Base-by-base conservation (phyloP, 2,113 vertebrate species). In the Electrona antarctica region DNA sequence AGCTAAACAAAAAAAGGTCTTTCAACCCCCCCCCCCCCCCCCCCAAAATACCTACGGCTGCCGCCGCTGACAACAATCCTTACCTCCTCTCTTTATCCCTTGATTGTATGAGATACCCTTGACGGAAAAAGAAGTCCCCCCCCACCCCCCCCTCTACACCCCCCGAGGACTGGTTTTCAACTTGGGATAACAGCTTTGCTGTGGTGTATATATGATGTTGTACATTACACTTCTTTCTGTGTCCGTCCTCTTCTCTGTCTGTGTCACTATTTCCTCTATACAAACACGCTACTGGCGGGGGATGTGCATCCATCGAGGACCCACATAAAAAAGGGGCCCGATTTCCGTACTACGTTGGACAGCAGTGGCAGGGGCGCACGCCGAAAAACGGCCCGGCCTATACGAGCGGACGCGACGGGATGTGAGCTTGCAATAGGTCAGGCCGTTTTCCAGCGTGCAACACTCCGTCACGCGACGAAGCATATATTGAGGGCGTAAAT, bases 141-240 rank as follows among this genome's bases (percentile, higher is more conserved):
- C 33, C 33, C 33, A 1, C 33, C 33, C 33, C 33, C 33, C 33
- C 33, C 33, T 41, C 33, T 6, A 21, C 21, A 21, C 33, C 33
- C 33, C 33, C 33, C 95, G 97, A 95, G 96, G 97, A 97, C 96
- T 98, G 96, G 95, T 98, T 98, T 98, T 97, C 95, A 96, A 95
- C 96, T 97, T 97, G 95, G 95, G 95, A 94, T 91, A 41, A 94
- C 97, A 96, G 96, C 95, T 88, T 87, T 88, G 96, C 97, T 98
- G 97, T 96, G 94, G 94, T 96, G 95, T 98, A 97, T 97, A 96
- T 97, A 95, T 97, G 96, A 97, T 92, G 95, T 97, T 99, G 97
- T 99, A 98, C 97, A 99, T 98, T 98, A 96, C 95, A 98, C 95
- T 96, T 96, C 93, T 93, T 95, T 92, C 86, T 88, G 92, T 92